Percentiles rank a stretch among this genome's conserved stretches.
Conservation (phyloP, 2,888 invertebrate species). For the Helicoverpa assulta region DNA sequence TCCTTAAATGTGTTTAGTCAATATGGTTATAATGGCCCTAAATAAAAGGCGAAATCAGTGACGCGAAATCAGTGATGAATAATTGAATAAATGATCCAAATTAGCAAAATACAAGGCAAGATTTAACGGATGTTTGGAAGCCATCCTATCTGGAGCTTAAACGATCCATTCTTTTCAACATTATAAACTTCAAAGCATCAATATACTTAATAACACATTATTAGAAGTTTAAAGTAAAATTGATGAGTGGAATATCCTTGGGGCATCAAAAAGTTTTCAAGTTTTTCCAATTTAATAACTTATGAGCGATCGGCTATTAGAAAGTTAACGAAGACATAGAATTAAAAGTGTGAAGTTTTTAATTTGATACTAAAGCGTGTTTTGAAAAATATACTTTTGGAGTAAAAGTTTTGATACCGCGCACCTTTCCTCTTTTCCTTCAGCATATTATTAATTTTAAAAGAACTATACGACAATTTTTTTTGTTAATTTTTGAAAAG, state of each 20-base stretch:
- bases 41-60: no score
- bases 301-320: conserved; percentile 70
- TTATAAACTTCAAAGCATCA: background rate
- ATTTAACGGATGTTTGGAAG: no score
- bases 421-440: conserved; percentile 29
- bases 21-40: no score
- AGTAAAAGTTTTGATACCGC: conserved; percentile 34
- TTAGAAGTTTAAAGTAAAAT: conserved; percentile 72
- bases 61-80: no score
- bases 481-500: no score
- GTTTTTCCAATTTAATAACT: conserved; percentile 54
- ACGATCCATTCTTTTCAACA: background rate
- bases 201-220: conserved; percentile 42
- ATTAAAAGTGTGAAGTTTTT: conserved; percentile 41
- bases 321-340: conserved; percentile 29
- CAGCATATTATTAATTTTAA: background rate
- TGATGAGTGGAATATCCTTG: conserved; percentile 68
- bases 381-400: background rate
- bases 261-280: conserved; percentile 66
- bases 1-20: no score
- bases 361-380: conserved; percentile 2
- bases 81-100: no score
- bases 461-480: no score
- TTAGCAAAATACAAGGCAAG: no score
- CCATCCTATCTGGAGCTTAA: conserved; percentile 13